Evolutionary conservation across 2,797 vertebrate species (phyloP), one percentile per base, ranked within the genome.

Genomic region (Cyprinella venusta): DNA sequence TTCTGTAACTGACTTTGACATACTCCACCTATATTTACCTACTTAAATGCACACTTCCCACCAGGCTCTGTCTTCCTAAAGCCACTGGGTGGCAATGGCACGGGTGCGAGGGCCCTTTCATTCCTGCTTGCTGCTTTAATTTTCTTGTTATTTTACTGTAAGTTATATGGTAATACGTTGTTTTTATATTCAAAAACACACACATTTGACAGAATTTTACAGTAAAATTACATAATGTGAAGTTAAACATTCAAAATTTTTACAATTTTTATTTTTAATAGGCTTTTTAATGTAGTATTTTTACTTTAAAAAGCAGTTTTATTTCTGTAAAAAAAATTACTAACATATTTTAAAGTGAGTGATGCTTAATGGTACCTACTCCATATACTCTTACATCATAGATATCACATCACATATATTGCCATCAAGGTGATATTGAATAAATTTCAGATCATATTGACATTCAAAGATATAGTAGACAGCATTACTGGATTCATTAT

Each of bases 321-420:
- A 59, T 59, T 59, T 59, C 54, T 59, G 54, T 59, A n/a, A 59
- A 59, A n/a, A 59, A 59, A 24, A 59, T 24, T 5, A 59, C n/a
- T 24, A 24, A 59, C 21, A 10, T 59, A 9, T 59, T 59, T 56
- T 56, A 56, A 21, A 56, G 5, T 77, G 24, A 42, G 8, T 16
- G 9, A 19, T 63, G 54, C 2, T 13, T 63, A 40, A 77, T 30
- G 15, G 38, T 76, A 1, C 38, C 21, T 19, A 21, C 8, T 40
- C 56, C 16, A 68, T 38, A 24, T 79, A 4, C 19, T 88, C 89
- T 90, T 85, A 21, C 40, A 21, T 40, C 5, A 2, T 13, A 42
- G 9, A 69, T 45, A 26, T 48, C 89, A 89, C 21, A 61, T 61
- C 12, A 26, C 24, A 63, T 82, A 79, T 75, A 24, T 77, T 87